Evolutionary conservation across 1,140 invertebrate species (phyloP).

Genomic region (Triops longicaudatus): DNA sequence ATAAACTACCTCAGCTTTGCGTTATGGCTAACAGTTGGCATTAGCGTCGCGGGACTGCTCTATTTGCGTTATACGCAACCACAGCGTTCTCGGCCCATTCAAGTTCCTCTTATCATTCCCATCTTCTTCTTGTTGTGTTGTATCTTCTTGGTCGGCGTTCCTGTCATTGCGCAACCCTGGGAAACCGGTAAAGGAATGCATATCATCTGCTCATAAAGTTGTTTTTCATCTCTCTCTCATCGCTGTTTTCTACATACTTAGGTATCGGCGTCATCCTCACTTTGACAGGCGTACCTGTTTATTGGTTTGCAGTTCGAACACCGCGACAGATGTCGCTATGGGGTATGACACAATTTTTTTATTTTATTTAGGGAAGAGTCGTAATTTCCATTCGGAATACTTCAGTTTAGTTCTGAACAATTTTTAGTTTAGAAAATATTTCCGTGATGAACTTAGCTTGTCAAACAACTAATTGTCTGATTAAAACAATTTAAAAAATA

Average conservation of each 20-base stretch:
- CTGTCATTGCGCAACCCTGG: conserved; percentile 40
- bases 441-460: too few relatives aligned
- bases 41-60: conserved; percentile 66
- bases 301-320: conserved; percentile 40
- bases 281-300: conserved; percentile 46
- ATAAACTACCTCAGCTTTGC: conserved; percentile 74
- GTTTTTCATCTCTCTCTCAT: not conserved
- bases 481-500: too few relatives aligned
- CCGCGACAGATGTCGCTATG: not conserved
- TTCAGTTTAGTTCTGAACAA: too few relatives aligned
- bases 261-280: conserved; percentile 41
- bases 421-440: too few relatives aligned
- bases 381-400: too few relatives aligned
- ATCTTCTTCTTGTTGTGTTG: conserved; percentile 47
- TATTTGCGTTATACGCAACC: conserved; percentile 63
- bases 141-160: conserved; percentile 46
- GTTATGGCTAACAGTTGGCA: conserved; percentile 66
- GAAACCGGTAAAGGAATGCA: conserved; percentile 36
- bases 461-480: too few relatives aligned
- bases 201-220: not conserved
- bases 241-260: conserved; percentile 25
- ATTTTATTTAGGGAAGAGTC: conserved; percentile 35
- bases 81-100: conserved; percentile 66
- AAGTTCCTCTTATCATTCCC: conserved; percentile 53
- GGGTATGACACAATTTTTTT: not conserved